Evolutionary conservation across 2,888 invertebrate genomes (phyloP), one percentile per base, ranked within the genome.

Genomic region (Euphydryas editha): DNA sequence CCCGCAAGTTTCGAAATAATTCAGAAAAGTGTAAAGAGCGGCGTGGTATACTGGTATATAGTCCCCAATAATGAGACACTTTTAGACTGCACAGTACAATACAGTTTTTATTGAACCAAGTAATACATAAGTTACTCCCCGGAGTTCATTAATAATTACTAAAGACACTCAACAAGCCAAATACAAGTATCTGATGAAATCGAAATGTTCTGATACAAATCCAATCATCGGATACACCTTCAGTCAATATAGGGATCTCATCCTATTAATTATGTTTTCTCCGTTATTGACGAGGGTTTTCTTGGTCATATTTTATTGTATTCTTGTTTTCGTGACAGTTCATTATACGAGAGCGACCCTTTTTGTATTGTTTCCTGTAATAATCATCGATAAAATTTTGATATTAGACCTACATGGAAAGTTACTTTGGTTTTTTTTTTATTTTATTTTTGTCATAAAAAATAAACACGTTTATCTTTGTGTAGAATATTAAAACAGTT

Each of bases 211-310:
- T 49, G 20, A 58, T 44, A 58, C 51, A 49, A 42, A 58, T 58
- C 42, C 42, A 30, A 46, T 56, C 47, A 24, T 39, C 18, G 1
- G 42, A 17, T 17, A 47, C 10, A 44, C 39, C 39, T 46, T 39
- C 24, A 42, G 21, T 13, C 21, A 15, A 13, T 47, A 11, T 13
- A 20, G 13, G 11, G 17, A 47, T 47, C 47, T 20, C 24, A n/a
- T 42, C 42, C 57, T 58, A 63, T 58, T 49, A 63, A 57, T 63
- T 49, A 63, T 51, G 39, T 51, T 42, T 18, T n/a, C 6, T 15
- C 51, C 6, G 17, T 51, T 63, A 49, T 51, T 51, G 58, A 63
- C 58, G 49, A 63, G 36, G 58, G 30, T 58, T 47, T 30, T 58
- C 30, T 42, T 24, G 6, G 20, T 30, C 30, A 30, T 30, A 30